Percentiles rank a stretch among this genome's conserved stretches.
phyloP scores from a whole-genome alignment of 1,140 invertebrate species.

The Whitmania pigra region DNA sequence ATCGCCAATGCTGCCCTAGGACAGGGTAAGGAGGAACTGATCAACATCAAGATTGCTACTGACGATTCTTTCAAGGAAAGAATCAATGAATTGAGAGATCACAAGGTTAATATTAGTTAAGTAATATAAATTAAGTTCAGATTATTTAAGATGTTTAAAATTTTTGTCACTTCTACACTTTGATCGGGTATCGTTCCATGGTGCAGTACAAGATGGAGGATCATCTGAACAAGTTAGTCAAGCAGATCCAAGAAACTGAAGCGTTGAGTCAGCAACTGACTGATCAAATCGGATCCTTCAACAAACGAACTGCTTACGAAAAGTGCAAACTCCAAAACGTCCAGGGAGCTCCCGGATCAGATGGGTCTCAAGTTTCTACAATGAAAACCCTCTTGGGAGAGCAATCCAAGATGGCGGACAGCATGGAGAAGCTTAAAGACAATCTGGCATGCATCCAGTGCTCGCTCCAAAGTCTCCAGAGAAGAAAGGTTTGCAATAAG shows the following conservation, averaged over 20 bases:
- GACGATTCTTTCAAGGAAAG: slow-evolving; percentile 7
- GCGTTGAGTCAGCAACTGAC: neutral
- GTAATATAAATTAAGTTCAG: neutral
- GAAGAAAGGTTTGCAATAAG: neutral
- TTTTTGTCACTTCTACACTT: too few species aligned
- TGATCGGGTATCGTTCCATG: too few species aligned
- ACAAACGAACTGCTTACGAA: neutral
- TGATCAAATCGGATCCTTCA: neutral
- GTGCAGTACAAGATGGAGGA: neutral
- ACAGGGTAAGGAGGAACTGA: neutral
- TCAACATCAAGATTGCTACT: slow-evolving; percentile 1
- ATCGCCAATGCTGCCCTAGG: neutral
- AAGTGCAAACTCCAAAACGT: neutral
- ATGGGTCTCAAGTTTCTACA: neutral
- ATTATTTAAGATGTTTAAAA: neutral
- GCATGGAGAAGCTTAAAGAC: slow-evolving; percentile 3
- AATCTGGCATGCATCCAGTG: slow-evolving; percentile 3
- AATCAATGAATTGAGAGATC: slow-evolving; percentile 8
- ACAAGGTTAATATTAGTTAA: slow-evolving; percentile 10
- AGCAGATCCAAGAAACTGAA: slow-evolving; percentile 9
- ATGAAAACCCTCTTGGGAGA: neutral
- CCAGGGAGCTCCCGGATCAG: neutral
- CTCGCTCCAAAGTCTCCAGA: neutral
- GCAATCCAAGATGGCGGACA: neutral
- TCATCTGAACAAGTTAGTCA: slow-evolving; percentile 4